A percentile compares a stretch with the other conserved stretches of the same genome.
Evolutionary conservation across 1,140 invertebrate species (phyloP).

Genomic region (Rhyacophila brunnea): DNA sequence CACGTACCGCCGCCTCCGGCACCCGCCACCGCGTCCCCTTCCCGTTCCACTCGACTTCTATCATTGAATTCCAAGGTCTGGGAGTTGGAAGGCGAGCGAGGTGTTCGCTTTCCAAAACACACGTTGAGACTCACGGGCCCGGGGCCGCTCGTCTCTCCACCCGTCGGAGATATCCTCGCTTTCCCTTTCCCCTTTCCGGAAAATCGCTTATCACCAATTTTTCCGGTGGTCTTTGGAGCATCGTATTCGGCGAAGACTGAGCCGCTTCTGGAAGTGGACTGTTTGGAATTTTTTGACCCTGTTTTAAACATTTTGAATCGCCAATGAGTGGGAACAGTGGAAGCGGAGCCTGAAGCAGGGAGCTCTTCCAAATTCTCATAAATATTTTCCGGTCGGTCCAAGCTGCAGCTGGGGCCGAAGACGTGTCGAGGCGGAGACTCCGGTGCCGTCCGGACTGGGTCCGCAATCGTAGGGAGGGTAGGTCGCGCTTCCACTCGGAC

Average conservation of each 20-base stretch:
- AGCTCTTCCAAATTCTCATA: constrained; percentile 56
- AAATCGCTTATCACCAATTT: constrained; percentile 32
- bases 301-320: constrained; percentile 37
- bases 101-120: constrained; percentile 30
- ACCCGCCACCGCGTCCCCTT: not conserved
- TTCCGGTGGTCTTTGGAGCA: constrained; percentile 22
- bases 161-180: constrained; percentile 27
- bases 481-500: constrained; percentile 11
- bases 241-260: constrained; percentile 26
- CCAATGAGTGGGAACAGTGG: constrained; percentile 34
- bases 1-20: constrained; percentile 1
- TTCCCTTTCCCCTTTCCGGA: constrained; percentile 30
- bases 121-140: constrained; percentile 32
- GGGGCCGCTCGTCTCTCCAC: not conserved
- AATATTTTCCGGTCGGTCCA: constrained; percentile 38
- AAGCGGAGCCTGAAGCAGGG: constrained; percentile 31
- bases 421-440: too few species aligned
- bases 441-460: not conserved
- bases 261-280: constrained; percentile 19
- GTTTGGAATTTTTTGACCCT: constrained; percentile 29
- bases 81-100: constrained; percentile 32
- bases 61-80: constrained; percentile 36
- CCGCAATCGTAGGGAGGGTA: not conserved
- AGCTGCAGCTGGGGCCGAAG: constrained; percentile 30
- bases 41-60: constrained; percentile 22